Evolutionary conservation across 1,140 invertebrate genomes (phyloP).

Genomic region (Cryptotermes secundus): DNA sequence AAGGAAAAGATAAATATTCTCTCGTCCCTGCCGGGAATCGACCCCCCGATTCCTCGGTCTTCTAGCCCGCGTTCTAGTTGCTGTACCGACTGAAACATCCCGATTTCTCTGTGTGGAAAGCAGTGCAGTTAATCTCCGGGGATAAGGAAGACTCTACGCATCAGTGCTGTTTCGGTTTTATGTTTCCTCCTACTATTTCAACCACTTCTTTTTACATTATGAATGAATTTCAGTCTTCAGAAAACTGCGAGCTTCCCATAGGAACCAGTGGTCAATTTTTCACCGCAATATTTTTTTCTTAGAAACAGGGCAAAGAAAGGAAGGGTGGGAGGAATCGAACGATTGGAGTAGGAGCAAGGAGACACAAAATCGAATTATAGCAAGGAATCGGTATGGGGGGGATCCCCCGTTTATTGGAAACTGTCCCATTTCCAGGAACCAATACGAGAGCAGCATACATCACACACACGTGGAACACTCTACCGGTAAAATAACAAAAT

Average conservation of each 20-base stretch:
- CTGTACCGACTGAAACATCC: too few species aligned
- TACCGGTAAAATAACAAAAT: not conserved
- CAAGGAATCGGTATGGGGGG: conserved; percentile 14
- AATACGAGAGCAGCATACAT: conserved; percentile 13
- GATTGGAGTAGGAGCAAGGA: not conserved
- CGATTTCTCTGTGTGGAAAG: too few species aligned
- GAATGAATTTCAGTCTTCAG: not conserved
- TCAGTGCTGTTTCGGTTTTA: not conserved
- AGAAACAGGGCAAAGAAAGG: not conserved
- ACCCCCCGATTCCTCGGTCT: too few species aligned
- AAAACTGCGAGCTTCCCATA: not conserved
- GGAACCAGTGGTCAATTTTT: not conserved
- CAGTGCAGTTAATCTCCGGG: not conserved
- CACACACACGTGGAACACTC: not conserved
- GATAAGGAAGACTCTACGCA: not conserved
- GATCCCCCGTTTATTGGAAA: conserved; percentile 1
- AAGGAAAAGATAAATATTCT: too few species aligned
- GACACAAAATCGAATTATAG: conserved; percentile 6
- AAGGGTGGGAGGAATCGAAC: too few species aligned
- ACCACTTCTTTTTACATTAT: not conserved
- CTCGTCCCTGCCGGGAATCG: too few species aligned
- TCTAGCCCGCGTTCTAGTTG: too few species aligned
- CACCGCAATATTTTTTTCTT: not conserved
- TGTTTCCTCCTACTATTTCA: not conserved
- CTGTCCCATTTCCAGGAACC: conserved; percentile 17